phyloP scores from a whole-genome alignment of 2,113 vertebrate genomes.

The Cranoglanis bouderius region DNA sequence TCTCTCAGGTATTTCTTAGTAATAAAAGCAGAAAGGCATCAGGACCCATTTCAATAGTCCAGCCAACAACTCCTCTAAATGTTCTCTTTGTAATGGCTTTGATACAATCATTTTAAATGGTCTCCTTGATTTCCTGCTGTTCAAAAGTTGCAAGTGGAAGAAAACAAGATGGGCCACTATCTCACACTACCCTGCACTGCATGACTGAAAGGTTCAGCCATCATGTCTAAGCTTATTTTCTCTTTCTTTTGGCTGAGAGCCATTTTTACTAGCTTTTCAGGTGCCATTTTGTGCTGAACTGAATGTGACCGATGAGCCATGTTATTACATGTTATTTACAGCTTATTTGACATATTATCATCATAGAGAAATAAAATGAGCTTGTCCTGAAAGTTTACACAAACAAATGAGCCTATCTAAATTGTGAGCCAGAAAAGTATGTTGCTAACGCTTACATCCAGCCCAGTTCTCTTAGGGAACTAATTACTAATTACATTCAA shows the following conservation, averaged over 20 bases:
- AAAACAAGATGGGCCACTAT: conserved; percentile 36
- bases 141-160: conserved; percentile 42
- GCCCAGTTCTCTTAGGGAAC: background rate
- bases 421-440: background rate
- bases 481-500: background rate
- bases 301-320: conserved; percentile 28
- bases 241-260: conserved; percentile 17
- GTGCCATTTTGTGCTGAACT: conserved; percentile 30
- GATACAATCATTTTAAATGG: conserved; percentile 54
- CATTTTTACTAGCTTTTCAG: conserved; percentile 12
- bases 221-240: conserved; percentile 35
- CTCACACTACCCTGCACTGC: conserved; percentile 5
- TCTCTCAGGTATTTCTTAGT: conserved; percentile 23
- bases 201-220: conserved; percentile 34
- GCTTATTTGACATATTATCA: conserved; percentile 13
- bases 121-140: conserved; percentile 54
- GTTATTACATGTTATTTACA: conserved; percentile 27
- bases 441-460: background rate
- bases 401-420: conserved; percentile 18
- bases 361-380: conserved; percentile 21
- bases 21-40: conserved; percentile 42
- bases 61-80: conserved; percentile 45
- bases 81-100: conserved; percentile 54
- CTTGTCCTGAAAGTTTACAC: conserved; percentile 15
- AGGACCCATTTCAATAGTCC: conserved; percentile 36